Base-by-base conservation (phyloP, 1,140 invertebrate species). In the Zaprionus inermis region DNA sequence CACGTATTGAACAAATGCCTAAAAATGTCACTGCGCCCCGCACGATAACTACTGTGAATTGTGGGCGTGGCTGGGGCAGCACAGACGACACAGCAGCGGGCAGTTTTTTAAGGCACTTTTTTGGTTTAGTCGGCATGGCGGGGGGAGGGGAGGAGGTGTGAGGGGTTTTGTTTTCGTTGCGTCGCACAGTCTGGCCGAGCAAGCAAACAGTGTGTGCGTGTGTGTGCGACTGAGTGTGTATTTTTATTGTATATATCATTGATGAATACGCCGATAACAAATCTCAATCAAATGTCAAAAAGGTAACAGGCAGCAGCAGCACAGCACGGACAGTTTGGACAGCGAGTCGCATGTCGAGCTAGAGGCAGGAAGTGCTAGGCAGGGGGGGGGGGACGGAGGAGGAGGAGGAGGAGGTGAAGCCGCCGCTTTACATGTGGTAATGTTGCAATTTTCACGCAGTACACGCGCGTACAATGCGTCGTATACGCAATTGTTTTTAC, bases 241-340 rank as follows among this genome's bases (percentile, higher is more conserved):
- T 89, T 85, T 90, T 85, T 85, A 84, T 90, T 89, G 86, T 90
- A 90, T 91, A 88, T 91, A 90, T 91, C 90, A 91, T 91, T 91
- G 90, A 91, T 91, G 90, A 91, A 89, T 91, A 78, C 79, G 86
- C 90, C 90, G 90, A 91, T 91, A 91, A 91, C 90, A 91, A 91
- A 91, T 91, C 90, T 91, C 90, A 91, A 91, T 91, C 90, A 91
- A 91, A 91, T 91, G 90, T 91, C 90, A 91, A 91, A 91, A 91
- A 91, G 90, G 90, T 91, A 91, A 91, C 90, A 89, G 90, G 78
- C 90, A 91, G 72, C 28, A 68, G 63, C 72, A 36, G 30, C 44
- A 54, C 18, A 41, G 18, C 44, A 49, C 32, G 54, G 65, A 67
- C 65, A 58, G 65, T 28, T 54, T 46, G 65, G 72, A 83, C 76